Base-by-base conservation (phyloP, 2,888 invertebrate genomes). In the Lasius fuliginosus region DNA sequence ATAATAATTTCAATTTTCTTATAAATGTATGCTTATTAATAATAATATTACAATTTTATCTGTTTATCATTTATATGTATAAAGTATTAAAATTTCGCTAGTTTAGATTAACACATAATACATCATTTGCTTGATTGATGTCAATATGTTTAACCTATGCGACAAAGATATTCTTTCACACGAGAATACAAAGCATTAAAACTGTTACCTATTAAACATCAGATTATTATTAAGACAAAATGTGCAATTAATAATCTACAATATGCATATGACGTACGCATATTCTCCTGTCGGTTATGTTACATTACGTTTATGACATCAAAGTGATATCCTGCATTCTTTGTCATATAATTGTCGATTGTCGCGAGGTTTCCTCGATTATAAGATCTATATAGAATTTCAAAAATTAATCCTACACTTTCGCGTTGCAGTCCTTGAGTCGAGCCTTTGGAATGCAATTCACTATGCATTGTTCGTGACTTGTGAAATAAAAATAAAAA, bases 381-480 rank as follows among this genome's bases (percentile, higher is more conserved):
- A 74, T 62, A 68, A 83, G 87, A 85, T 82, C 83, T 79, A 77
- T 69, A 68, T 53, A 67, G 71, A n/a, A 40, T 73, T 62, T 84
- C 49, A 79, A 88, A 79, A 86, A 81, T 84, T 73, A 81, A 15
- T 49, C 33, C 8, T 82, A 75, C 74, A 81, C 85, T 65, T 82
- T 86, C 77, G 67, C 82, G 27, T 36, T 67, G 56, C 49, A 90
- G 92, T 89, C 92, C 92, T 93, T 93, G 93, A 92, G 92, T 91
- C 92, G 91, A 90, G 92, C 90, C 92, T 90, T 86, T 92, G 93
- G 93, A 94, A 94, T 93, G 93, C 90, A 90, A 90, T 87, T 88
- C 88, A 87, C 86, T 87, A 76, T 82, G 86, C 90, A 92, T 91
- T 91, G 91, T 92, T 92, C 90, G 90, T 82, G 89, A 88, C 86